phyloP scores from a whole-genome alignment of 2,797 vertebrate species.

The Anableps anableps region DNA sequence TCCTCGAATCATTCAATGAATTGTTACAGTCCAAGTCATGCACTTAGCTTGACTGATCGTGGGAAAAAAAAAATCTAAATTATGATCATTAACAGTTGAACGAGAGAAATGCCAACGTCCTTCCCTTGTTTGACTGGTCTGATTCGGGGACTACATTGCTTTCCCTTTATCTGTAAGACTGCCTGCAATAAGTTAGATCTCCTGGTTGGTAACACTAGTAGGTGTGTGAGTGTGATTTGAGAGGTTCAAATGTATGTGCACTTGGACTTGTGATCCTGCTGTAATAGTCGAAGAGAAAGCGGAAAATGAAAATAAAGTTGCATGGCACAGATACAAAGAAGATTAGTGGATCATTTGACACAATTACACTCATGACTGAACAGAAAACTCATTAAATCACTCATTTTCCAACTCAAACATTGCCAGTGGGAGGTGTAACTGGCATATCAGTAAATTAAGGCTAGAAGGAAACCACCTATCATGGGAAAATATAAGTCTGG shows the following conservation, averaged over 20 bases:
- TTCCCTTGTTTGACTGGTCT: too few relatives aligned
- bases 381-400: slow-evolving; percentile 67
- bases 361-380: slow-evolving; percentile 69
- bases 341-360: slow-evolving; percentile 65
- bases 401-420: slow-evolving; percentile 56
- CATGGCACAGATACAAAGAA: slow-evolving; percentile 57
- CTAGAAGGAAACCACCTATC: slow-evolving; percentile 37
- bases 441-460: slow-evolving; percentile 29
- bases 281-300: slow-evolving; percentile 32
- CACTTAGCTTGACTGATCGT: too few relatives aligned
- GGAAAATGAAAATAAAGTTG: slow-evolving; percentile 62
- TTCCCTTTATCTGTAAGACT: too few relatives aligned
- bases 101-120: too few relatives aligned
- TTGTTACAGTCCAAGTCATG: too few relatives aligned
- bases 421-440: slow-evolving; percentile 25
- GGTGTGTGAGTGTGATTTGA: neutral
- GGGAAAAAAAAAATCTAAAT: too few relatives aligned
- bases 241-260: neutral
- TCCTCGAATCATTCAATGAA: too few relatives aligned
- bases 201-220: too few relatives aligned
- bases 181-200: too few relatives aligned
- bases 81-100: too few relatives aligned
- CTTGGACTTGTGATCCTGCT: neutral
- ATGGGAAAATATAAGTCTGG: slow-evolving; percentile 22
- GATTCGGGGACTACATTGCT: too few relatives aligned